Evolutionary conservation across 2,113 vertebrate genomes (phyloP), one percentile per base, ranked within the genome.

Genomic region (Octodon degus): DNA sequence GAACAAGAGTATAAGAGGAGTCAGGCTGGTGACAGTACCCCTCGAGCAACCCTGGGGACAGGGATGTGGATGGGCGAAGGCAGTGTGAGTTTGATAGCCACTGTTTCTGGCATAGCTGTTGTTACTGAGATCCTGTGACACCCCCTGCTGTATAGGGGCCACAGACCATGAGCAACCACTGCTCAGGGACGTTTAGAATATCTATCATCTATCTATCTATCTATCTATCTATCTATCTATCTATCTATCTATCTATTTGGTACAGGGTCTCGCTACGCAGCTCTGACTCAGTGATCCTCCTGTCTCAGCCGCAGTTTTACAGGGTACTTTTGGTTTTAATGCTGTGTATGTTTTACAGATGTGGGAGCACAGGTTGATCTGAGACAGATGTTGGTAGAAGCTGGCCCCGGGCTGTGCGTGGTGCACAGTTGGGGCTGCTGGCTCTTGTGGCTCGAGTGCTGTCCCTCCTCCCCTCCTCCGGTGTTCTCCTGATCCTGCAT

Each of bases 1-100:
- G 27, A 65, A 63, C 34, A 86, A 95, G 72, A n/a, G 68, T 20
- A 77, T 63, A 88, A 47, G 37, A 37, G 63, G 79, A n/a, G 27
- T 40, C 37, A 43, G 24, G 82, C 0, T 0, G 2, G 0, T 0
- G 1, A 72, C 81, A 43, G 24, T 76, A 13, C 60, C 55, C 19
- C 24, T 17, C 40, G 53, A 72, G 5, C 13, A 37, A 32, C 63
- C 40, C 9, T 5, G 25, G 7, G 1, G 70, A 2, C 62, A 25
- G 22, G 60, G 20, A 1, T 50, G 6, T 8, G n/a, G 0, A 2
- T 16, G 8, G 53, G 27, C 24, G 5, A 20, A 1, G 14, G 2
- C 47, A 4, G 10, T 34, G 13, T 22, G 32, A 60, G 12, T 24
- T 27, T 62, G 20, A 60, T 5, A 65, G 20, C 47, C 87, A 10